Conservation (phyloP, 2,113 vertebrate genomes). For the Rhabdornis inornatus region DNA sequence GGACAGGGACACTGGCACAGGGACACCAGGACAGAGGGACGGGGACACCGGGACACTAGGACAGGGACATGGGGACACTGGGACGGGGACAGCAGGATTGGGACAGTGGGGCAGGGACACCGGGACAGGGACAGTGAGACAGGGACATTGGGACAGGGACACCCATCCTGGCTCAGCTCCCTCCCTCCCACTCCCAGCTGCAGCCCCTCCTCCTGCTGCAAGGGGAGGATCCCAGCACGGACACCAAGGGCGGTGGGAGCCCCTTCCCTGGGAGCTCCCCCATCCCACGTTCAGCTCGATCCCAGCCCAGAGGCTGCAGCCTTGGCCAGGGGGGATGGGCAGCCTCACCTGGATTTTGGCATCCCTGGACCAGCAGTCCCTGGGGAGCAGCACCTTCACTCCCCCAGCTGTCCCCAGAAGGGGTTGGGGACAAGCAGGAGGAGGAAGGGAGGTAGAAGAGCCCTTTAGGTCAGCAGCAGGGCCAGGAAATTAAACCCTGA, state of each 20-base stretch:
- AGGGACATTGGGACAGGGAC: background rate
- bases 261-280: rapidly evolving
- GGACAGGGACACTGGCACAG: background rate
- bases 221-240: rapidly evolving
- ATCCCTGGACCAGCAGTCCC: background rate
- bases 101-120: background rate
- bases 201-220: background rate
- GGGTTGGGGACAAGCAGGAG: background rate
- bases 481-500: background rate
- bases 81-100: background rate
- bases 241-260: background rate
- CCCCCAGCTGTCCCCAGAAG: background rate
- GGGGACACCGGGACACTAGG: background rate
- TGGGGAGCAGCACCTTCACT: background rate
- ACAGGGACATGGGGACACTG: background rate
- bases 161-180: background rate
- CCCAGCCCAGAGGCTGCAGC: rapidly evolving
- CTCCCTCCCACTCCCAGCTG: background rate
- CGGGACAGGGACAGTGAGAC: too few relatives aligned
- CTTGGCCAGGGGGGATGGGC: rapidly evolving
- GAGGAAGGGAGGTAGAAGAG: background rate
- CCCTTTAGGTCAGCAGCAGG: background rate
- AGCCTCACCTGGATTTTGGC: background rate
- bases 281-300: rapidly evolving
- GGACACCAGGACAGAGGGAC: background rate